Percentiles rank a stretch among this genome's conserved stretches.
Evolutionary conservation across 2,113 vertebrate genomes (phyloP).

Genomic region (Caretta caretta): DNA sequence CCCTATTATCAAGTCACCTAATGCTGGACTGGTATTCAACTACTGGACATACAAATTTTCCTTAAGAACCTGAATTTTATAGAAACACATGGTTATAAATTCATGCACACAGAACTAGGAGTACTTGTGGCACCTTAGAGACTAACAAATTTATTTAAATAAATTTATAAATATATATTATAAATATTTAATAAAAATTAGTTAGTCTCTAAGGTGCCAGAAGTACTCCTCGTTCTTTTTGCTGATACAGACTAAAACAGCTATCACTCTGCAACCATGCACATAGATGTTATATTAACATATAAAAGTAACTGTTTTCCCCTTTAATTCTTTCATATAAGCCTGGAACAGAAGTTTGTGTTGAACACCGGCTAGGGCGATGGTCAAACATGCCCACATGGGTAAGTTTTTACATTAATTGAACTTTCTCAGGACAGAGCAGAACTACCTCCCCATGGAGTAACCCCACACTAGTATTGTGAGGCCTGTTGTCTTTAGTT

Average conservation of each 20-base stretch:
- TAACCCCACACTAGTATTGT: background rate
- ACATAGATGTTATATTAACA: background rate
- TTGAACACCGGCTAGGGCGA: background rate
- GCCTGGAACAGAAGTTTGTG: background rate
- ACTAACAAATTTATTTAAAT: no score
- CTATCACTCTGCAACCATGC: background rate
- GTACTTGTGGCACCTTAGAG: no score
- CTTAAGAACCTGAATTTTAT: background rate
- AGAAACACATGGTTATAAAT: background rate
- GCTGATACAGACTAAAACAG: no score
- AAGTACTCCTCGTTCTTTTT: no score
- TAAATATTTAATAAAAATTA: no score
- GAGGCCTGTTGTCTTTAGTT: background rate
- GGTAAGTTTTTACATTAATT: conserved; percentile 1
- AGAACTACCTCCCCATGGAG: background rate
- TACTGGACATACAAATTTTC: background rate
- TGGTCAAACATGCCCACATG: background rate
- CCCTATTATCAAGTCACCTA: background rate
- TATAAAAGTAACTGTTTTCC: background rate
- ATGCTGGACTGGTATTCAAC: background rate
- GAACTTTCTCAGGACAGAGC: background rate
- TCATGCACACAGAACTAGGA: background rate
- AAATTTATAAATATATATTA: no score
- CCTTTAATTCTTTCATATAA: background rate
- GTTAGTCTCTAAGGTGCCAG: no score